Conservation (phyloP, 1,140 invertebrate genomes). For the Lepidotrigona ventralis region DNA sequence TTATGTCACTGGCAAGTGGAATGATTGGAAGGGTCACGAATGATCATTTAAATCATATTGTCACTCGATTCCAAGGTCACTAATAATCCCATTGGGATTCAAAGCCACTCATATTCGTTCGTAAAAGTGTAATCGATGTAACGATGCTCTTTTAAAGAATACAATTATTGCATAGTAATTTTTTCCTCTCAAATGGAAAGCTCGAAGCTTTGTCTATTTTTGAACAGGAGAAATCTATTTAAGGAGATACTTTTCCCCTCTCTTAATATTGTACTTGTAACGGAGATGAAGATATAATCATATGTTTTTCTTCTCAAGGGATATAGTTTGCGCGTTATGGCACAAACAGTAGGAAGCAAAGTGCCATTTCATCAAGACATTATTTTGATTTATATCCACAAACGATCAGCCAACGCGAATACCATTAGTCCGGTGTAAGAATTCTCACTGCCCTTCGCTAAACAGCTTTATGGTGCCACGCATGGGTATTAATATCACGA, state of each 20-base stretch:
- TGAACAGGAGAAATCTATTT: neutral
- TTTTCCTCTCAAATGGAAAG: neutral
- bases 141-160: neutral
- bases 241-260: neutral
- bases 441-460: constrained; percentile 69
- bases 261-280: neutral
- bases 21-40: too few relatives aligned
- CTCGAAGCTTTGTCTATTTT: neutral
- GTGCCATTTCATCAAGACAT: constrained; percentile 40
- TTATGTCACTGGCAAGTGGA: neutral
- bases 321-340: neutral
- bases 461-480: constrained; percentile 59
- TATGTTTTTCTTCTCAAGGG: neutral
- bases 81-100: too few relatives aligned
- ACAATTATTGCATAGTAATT: neutral
- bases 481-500: constrained; percentile 67
- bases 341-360: too few relatives aligned
- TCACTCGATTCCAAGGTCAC: too few relatives aligned
- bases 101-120: neutral
- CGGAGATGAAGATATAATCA: neutral
- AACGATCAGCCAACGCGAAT: constrained; percentile 32
- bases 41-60: too few relatives aligned
- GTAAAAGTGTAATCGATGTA: neutral
- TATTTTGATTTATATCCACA: constrained; percentile 72
- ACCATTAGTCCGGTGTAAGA: constrained; percentile 64